A percentile compares a stretch with the other conserved stretches of the same genome.
Evolutionary conservation across 2,113 vertebrate genomes (phyloP).

Genomic region (Sorex fumeus): DNA sequence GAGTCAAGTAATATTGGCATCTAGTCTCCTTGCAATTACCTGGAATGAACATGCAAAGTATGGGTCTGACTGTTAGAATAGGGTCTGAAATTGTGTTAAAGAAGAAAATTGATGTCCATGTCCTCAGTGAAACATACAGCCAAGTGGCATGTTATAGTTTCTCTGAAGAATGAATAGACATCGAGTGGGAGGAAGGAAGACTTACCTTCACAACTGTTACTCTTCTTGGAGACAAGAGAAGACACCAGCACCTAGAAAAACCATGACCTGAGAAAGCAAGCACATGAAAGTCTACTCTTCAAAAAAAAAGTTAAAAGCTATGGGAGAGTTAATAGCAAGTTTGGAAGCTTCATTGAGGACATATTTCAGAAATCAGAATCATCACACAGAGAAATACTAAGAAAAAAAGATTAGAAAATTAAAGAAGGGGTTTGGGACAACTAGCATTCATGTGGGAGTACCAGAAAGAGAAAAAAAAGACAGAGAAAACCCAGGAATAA

Average conservation of each 20-base stretch:
- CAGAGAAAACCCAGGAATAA: background rate
- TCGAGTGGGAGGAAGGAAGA: background rate
- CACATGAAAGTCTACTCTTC: rapidly evolving
- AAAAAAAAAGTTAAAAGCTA: background rate
- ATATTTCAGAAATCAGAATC: background rate
- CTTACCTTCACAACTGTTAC: background rate
- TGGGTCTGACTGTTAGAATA: background rate
- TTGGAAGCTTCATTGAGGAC: background rate
- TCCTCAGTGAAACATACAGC: background rate
- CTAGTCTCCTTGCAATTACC: background rate
- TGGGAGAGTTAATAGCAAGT: background rate
- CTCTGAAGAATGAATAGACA: background rate
- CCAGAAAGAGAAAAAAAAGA: background rate
- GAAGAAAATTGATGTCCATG: background rate
- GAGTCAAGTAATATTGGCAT: background rate
- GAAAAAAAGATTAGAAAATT: background rate
- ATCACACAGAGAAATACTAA: background rate
- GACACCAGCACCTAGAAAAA: background rate
- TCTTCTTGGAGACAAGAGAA: background rate
- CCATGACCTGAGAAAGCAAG: background rate
- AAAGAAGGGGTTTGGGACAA: background rate
- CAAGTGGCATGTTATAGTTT: background rate
- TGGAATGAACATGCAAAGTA: background rate
- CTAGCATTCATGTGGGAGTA: background rate
- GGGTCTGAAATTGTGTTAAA: background rate